A percentile compares a stretch with the other conserved stretches of the same genome.
phyloP scores from a whole-genome alignment of 2,888 invertebrate species.

The Agrochola circellaris region DNA sequence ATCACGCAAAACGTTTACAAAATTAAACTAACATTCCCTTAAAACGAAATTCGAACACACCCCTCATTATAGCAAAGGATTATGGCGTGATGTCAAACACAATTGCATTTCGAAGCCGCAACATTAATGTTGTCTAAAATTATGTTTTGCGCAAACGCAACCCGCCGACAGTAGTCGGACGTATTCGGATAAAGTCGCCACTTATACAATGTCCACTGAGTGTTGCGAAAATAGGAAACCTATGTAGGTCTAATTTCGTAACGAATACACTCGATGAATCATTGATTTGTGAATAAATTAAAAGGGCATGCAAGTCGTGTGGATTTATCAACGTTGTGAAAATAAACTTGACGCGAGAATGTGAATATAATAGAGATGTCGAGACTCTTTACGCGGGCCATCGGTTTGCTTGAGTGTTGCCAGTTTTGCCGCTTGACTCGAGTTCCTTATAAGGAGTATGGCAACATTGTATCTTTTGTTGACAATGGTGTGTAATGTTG shows the following conservation, averaged over 20 bases:
- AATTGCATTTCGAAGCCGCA: slow-evolving; percentile 40
- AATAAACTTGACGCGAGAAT: slow-evolving; percentile 49
- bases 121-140: slow-evolving; percentile 53
- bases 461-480: slow-evolving; percentile 44
- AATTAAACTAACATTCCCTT: slow-evolving; percentile 34
- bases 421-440: slow-evolving; percentile 32
- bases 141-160: slow-evolving; percentile 58
- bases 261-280: slow-evolving; percentile 64
- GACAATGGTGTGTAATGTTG: slow-evolving; percentile 48
- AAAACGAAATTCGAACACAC: slow-evolving; percentile 33
- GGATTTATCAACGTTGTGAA: slow-evolving; percentile 53
- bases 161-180: slow-evolving; percentile 54
- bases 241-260: slow-evolving; percentile 65
- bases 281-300: slow-evolving; percentile 62
- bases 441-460: slow-evolving; percentile 47
- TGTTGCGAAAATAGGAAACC: slow-evolving; percentile 71
- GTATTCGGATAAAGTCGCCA: slow-evolving; percentile 65
- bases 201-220: slow-evolving; percentile 62
- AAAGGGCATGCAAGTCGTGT: slow-evolving; percentile 53
- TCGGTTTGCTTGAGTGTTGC: slow-evolving; percentile 9
- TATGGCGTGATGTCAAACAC: slow-evolving; percentile 26
- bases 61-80: slow-evolving; percentile 48
- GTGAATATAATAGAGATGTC: slow-evolving; percentile 38
- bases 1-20: slow-evolving; percentile 15
- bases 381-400: slow-evolving; percentile 48